These are phyloP conservation scores for Sphaerophoria rueppellii DNA, from an alignment of 2,888 invertebrate genomes.

Conservation along the genomic window DNA sequence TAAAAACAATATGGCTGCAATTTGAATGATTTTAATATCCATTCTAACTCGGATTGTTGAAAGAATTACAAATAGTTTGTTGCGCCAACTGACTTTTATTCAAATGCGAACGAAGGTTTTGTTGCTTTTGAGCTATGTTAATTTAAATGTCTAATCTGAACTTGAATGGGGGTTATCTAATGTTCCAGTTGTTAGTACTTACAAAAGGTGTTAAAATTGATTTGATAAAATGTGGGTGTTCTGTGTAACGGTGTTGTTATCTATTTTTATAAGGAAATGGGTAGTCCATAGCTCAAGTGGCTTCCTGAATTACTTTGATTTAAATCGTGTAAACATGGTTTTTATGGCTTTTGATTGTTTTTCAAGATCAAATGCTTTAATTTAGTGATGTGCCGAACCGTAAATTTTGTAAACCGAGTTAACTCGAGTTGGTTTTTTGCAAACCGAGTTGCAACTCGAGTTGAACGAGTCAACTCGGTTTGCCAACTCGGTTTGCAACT, in stretches of 20 bases:
- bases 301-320: too few species aligned
- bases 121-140: conserved; percentile 6
- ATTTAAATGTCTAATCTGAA: conserved; percentile 51
- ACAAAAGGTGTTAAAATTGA: conserved; percentile 27
- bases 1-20: conserved; percentile 16
- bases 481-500: too few species aligned
- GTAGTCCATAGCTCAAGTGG: too few species aligned
- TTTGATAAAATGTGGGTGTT: conserved; percentile 27
- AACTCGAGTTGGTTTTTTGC: too few species aligned
- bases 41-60: neutral
- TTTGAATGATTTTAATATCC: conserved; percentile 24
- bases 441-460: too few species aligned
- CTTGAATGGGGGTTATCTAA: conserved; percentile 50
- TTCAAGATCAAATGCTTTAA: too few species aligned
- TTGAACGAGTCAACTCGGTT: too few species aligned
- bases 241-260: neutral
- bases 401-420: too few species aligned
- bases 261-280: too few species aligned
- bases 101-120: conserved; percentile 31
- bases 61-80: neutral
- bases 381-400: too few species aligned
- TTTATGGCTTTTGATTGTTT: too few species aligned
- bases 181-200: conserved; percentile 26
- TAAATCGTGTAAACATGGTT: too few species aligned
- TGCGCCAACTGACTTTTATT: conserved; percentile 49